phyloP scores from a whole-genome alignment of 2,797 vertebrate genomes.

The Neosilurus mollespiculum region DNA sequence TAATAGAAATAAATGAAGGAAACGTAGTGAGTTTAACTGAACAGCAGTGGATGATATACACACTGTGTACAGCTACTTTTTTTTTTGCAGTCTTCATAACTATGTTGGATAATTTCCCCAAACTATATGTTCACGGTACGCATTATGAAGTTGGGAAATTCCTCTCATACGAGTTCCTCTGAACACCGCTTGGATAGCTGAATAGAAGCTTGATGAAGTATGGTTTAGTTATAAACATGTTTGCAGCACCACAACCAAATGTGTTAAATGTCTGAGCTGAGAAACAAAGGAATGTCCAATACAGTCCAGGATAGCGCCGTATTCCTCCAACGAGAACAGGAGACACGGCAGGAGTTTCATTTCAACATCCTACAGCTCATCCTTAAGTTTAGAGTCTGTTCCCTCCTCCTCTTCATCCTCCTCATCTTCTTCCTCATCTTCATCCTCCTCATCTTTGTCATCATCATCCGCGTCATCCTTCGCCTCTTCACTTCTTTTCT shows the following conservation, averaged over 20 bases:
- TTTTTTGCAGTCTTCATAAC: neutral
- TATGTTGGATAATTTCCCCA: conserved; percentile 21
- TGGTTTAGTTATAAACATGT: conserved; percentile 47
- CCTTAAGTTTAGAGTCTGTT: conserved; percentile 74
- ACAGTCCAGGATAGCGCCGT: conserved; percentile 39
- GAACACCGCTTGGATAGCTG: conserved; percentile 20
- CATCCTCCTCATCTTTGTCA: conserved; percentile 49
- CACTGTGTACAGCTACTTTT: neutral
- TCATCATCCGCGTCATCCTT: conserved; percentile 54
- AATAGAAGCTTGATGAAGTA: conserved; percentile 44
- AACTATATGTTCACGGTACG: neutral
- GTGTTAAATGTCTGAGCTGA: conserved; percentile 37
- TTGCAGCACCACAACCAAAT: conserved; percentile 45
- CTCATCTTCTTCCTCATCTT: conserved; percentile 56
- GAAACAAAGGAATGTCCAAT: conserved; percentile 53
- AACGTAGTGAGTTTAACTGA: neutral
- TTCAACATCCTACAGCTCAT: conserved; percentile 75
- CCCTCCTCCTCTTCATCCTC: conserved; percentile 62
- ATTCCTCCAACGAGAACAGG: conserved; percentile 25
- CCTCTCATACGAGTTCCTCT: conserved; percentile 33
- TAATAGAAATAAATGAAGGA: conserved; percentile 12
- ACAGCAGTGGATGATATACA: conserved; percentile 21
- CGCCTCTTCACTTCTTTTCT: conserved; percentile 68
- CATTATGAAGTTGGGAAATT: neutral
- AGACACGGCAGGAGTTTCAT: conserved; percentile 52